These are phyloP conservation scores for Drosophila kohkoa DNA, from an alignment of 1,140 invertebrate genomes.

Conservation along the genomic window DNA sequence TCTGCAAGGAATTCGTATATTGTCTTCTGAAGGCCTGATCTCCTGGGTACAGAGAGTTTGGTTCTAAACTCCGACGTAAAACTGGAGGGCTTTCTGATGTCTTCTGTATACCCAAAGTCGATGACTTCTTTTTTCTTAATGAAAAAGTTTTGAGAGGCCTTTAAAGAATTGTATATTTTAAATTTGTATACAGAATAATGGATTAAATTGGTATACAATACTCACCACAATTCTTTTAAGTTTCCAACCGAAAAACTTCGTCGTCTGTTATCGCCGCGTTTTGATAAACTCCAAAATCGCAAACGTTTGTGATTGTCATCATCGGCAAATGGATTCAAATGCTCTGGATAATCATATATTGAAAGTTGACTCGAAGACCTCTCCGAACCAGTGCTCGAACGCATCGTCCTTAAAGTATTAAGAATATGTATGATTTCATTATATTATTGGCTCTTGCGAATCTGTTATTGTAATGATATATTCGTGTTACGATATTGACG, in stretches of 20 bases:
- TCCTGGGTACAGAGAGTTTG: slow-evolving; percentile 14
- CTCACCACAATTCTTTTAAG: slow-evolving; percentile 86
- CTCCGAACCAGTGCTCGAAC: slow-evolving; percentile 40
- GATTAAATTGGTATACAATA: background rate
- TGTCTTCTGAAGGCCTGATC: slow-evolving; percentile 45
- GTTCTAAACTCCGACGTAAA: slow-evolving; percentile 48
- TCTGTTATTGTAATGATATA: background rate
- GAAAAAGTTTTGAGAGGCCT: slow-evolving; percentile 80
- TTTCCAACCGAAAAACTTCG: slow-evolving; percentile 87
- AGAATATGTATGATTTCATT: slow-evolving; percentile 16
- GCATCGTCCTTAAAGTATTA: slow-evolving; percentile 35
- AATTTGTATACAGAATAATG: background rate
- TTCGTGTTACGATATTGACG: background rate
- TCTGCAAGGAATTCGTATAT: slow-evolving; percentile 69
- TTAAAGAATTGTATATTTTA: slow-evolving; percentile 9
- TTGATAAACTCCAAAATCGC: slow-evolving; percentile 86
- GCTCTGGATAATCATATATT: slow-evolving; percentile 90
- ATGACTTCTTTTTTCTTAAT: slow-evolving; percentile 81
- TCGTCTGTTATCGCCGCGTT: slow-evolving; percentile 76
- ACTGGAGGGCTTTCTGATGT: slow-evolving; percentile 83
- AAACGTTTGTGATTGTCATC: slow-evolving; percentile 87
- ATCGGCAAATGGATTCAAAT: slow-evolving; percentile 90
- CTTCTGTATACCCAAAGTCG: slow-evolving; percentile 83
- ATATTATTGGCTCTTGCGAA: background rate
- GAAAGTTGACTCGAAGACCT: slow-evolving; percentile 82